A percentile compares a stretch with the other conserved stretches of the same genome.
Evolutionary conservation across 2,797 vertebrate species (phyloP).

Genomic region (Picus viridis): DNA sequence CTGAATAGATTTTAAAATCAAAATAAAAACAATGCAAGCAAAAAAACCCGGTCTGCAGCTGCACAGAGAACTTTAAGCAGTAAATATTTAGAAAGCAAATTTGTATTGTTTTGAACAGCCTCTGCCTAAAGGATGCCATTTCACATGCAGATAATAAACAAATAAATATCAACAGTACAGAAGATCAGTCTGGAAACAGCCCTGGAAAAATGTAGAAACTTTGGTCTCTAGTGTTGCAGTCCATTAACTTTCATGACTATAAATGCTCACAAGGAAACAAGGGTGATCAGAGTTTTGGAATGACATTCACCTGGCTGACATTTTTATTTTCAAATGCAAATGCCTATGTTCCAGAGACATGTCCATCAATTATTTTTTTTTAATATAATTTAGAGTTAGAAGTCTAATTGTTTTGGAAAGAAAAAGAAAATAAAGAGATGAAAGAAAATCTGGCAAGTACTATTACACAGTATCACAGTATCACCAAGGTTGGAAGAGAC

Average conservation of each 20-base stretch:
- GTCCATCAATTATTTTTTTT: not conserved
- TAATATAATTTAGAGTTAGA: not conserved
- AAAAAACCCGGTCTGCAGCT: not conserved
- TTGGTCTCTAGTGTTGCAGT: not conserved
- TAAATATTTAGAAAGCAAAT: not conserved
- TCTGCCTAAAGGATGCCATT: not conserved
- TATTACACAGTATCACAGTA: too few species aligned
- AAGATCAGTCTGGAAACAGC: not conserved
- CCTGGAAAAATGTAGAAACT: not conserved
- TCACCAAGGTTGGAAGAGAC: too few species aligned
- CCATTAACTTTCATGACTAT: not conserved
- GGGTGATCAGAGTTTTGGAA: not conserved
- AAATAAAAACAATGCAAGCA: not conserved
- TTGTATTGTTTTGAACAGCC: not conserved
- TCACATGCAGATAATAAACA: not conserved
- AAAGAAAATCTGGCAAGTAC: not conserved
- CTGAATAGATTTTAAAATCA: not conserved
- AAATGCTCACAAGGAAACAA: not conserved
- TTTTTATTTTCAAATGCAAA: slow-evolving; percentile 14
- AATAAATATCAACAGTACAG: not conserved
- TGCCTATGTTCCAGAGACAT: not conserved
- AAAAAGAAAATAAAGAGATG: not conserved
- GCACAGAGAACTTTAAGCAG: not conserved
- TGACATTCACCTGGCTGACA: not conserved
- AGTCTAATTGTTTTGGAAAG: not conserved